Conservation (phyloP, 2,888 invertebrate genomes). For the Macrophya annulata region DNA sequence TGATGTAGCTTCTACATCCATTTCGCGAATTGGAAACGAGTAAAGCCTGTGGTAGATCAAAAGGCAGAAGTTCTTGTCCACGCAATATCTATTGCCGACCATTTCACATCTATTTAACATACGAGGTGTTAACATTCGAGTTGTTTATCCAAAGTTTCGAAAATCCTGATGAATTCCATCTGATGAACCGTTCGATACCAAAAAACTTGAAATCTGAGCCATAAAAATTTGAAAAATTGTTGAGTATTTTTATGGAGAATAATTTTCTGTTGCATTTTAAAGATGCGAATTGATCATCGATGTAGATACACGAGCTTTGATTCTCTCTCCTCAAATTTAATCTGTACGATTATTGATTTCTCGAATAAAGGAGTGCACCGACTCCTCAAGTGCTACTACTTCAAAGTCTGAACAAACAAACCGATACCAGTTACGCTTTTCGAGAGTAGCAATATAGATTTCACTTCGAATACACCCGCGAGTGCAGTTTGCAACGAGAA, state of each 20-base stretch:
- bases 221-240: background rate
- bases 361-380: background rate
- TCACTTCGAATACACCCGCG: background rate
- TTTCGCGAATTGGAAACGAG: conserved; percentile 32
- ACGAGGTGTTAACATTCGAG: background rate
- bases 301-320: background rate
- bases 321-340: background rate
- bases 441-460: conserved; percentile 16
- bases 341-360: conserved; percentile 8
- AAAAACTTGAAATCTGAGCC: background rate
- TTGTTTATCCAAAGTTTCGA: background rate
- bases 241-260: background rate
- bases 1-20: background rate
- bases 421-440: conserved; percentile 2
- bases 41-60: conserved; percentile 19
- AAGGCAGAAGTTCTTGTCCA: conserved; percentile 1
- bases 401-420: background rate
- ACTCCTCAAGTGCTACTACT: conserved; percentile 8
- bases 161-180: background rate
- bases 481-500: background rate
- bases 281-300: background rate
- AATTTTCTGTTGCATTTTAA: background rate
- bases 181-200: background rate
- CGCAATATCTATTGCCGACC: background rate
- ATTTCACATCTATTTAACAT: background rate